Percentiles rank a stretch among this genome's conserved stretches.
These are phyloP conservation scores for Mus musculus DNA, from an alignment of 2,113 vertebrate genomes.

Conservation along the genomic window DNA sequence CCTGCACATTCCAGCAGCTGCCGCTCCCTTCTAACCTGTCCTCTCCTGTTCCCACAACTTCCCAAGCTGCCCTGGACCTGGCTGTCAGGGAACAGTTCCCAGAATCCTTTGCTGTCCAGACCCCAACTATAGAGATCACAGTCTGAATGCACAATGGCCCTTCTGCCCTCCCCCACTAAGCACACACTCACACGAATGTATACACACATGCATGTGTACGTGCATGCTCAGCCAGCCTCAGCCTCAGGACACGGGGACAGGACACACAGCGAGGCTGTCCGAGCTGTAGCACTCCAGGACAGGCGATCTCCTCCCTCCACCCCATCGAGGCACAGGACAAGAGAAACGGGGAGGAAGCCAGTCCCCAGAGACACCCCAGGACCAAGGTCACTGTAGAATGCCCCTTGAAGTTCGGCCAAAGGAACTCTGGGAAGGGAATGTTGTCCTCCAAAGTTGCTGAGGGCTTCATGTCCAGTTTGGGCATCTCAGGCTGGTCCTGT, in stretches of 20 bases:
- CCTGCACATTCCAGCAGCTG: conserved; percentile 41
- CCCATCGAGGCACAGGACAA: not conserved
- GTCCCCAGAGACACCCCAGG: not conserved
- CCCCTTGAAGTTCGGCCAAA: not conserved
- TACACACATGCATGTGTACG: not conserved
- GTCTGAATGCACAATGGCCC: not conserved
- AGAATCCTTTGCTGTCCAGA: conserved; percentile 69
- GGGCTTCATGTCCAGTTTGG: not conserved
- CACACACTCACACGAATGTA: rapidly evolving
- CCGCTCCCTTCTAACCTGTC: conserved; percentile 51
- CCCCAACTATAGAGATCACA: not conserved
- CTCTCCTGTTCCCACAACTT: conserved; percentile 8
- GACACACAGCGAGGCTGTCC: not conserved
- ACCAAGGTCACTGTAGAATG: not conserved
- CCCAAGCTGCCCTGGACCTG: conserved; percentile 41
- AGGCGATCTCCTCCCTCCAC: not conserved
- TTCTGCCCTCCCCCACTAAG: not conserved
- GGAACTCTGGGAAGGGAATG: not conserved
- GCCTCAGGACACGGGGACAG: not conserved
- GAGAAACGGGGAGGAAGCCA: not conserved
- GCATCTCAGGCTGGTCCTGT: not conserved
- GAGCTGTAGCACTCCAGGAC: not conserved
- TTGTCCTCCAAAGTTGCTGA: not conserved
- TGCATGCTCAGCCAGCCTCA: not conserved
- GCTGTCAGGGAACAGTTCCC: conserved; percentile 47